phyloP scores from a whole-genome alignment of 2,113 vertebrate genomes.

The Apteryx owenii region DNA sequence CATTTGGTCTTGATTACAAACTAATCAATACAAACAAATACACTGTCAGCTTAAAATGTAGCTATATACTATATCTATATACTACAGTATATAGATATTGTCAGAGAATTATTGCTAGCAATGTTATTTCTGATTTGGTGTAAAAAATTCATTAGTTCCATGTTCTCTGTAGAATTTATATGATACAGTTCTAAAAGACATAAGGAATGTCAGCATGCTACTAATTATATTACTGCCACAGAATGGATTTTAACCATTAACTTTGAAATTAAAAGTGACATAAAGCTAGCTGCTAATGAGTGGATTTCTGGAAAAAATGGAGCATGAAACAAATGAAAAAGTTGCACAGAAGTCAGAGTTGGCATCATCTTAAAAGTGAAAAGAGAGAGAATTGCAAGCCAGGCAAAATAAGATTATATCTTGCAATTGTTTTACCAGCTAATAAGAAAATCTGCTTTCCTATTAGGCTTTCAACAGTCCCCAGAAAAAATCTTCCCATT shows the following conservation, averaged over 20 bases:
- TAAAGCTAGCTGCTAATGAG: background rate
- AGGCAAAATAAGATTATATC: constrained; percentile 35
- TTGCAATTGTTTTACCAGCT: constrained; percentile 47
- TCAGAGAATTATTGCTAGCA: background rate
- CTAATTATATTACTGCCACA: background rate
- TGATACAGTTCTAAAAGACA: background rate
- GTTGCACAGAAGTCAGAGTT: constrained; percentile 13
- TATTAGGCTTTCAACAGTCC: constrained; percentile 19
- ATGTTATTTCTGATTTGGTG: background rate
- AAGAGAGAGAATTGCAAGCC: constrained; percentile 1
- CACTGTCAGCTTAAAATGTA: background rate
- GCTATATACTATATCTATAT: background rate
- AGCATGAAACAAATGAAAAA: background rate
- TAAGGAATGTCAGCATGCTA: background rate
- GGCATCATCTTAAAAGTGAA: background rate
- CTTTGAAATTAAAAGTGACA: background rate
- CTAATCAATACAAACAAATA: background rate
- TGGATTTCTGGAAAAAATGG: background rate
- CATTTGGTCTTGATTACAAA: background rate
- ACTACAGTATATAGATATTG: background rate
- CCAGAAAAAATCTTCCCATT: constrained; percentile 14
- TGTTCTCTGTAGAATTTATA: background rate
- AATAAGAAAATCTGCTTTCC: constrained; percentile 52
- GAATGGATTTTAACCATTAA: background rate
- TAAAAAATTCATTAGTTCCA: background rate